A percentile compares a stretch with the other conserved stretches of the same genome.
Evolutionary conservation across 2,113 vertebrate genomes (phyloP).

Genomic region (Puma concolor): DNA sequence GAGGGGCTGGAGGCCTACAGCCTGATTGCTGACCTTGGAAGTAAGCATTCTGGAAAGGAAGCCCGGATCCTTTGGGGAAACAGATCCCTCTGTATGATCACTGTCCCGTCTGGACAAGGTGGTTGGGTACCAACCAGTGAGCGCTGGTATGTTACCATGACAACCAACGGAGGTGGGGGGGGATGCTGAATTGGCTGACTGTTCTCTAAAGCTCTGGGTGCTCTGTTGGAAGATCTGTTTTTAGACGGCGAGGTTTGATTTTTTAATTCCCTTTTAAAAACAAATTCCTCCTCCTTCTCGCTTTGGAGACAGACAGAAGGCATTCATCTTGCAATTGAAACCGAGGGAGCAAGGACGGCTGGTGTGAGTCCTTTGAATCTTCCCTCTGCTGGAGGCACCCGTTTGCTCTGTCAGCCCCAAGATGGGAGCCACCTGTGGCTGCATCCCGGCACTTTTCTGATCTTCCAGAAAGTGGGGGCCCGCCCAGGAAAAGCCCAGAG

Average conservation of each 20-base stretch:
- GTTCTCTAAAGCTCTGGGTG: not conserved
- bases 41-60: not conserved
- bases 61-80: not conserved
- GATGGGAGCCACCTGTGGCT: not conserved
- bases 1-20: not conserved
- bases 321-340: not conserved
- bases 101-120: not conserved
- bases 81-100: not conserved
- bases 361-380: not conserved
- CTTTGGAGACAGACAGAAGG: not conserved
- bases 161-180: not conserved
- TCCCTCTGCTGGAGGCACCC: not conserved
- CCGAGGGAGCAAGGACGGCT: not conserved
- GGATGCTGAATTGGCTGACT: not conserved
- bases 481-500: not conserved
- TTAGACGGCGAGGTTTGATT: not conserved
- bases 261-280: not conserved
- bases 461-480: not conserved
- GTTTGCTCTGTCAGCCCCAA: accelerated
- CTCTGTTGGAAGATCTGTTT: not conserved
- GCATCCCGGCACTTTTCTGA: not conserved
- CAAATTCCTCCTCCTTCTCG: not conserved
- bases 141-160: not conserved
- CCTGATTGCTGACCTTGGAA: not conserved
- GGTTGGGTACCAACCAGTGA: slow-evolving; percentile 11